Evolutionary conservation across 2,797 vertebrate genomes (phyloP), one percentile per base, ranked within the genome.

Genomic region (Danionella dracula): DNA sequence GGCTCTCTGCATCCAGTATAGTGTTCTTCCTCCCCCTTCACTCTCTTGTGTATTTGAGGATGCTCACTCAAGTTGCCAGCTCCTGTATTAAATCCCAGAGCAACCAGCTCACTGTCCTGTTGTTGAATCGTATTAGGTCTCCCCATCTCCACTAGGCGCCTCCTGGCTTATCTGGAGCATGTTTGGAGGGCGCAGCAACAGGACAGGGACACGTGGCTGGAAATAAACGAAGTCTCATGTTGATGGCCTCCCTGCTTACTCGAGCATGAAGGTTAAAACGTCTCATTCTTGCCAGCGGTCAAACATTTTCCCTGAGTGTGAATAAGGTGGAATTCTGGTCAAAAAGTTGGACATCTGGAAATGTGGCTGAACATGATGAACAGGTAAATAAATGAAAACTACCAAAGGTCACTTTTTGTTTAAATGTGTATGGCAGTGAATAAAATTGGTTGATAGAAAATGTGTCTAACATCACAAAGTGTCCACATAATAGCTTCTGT

Each of bases 1-100:
- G 15, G 11, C 45, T 29, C 45, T 35, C 63, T 70, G 29, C 13
- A 12, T 66, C 21, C 23, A 3, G 23, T 35, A 45, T 46, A 69
- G 44, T 34, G 8, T 49, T 15, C 15, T 23, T 68, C 12, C 29
- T 59, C 32, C 45, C 31, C 10, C 21, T 40, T 27, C 23, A 27
- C 21, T 56, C 54, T 35, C 38, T 37, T 48, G 40, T 31, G 45
- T 38, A 51, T 17, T 50, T 64, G 21, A 65, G 59, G 54, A 59
- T 65, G 54, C 60, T 68, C 72, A 44, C 65, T 60, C 64, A 73
- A 40, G 48, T 56, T 56, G 27, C 27, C 58, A 57, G 55, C 62
- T 21, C 55, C 58, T 67, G 67, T 70, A 68, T 76, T 67, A 70
- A 72, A 67, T 70, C 70, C 48, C 58, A 55, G 40, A 62, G 58